Base-by-base conservation (phyloP, 2,888 invertebrate species). In the Gari tellinella region DNA sequence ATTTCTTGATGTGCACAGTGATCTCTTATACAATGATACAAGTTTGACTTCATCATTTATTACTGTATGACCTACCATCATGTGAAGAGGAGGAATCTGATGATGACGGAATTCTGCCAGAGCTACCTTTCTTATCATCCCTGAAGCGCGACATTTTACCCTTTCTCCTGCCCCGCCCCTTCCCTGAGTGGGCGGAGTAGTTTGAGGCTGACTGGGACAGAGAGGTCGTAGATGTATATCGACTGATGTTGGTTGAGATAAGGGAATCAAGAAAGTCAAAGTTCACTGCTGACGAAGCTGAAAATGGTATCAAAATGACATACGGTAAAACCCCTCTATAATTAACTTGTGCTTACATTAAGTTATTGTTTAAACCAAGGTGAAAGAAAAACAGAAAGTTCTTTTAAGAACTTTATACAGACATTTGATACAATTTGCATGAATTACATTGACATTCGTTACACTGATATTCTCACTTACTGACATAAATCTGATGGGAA, bases 201-300 rank as follows among this genome's bases (percentile, higher is more conserved):
- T 85, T 86, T 3, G 87, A 88, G 8, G 85, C 82, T 14, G 88
- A 86, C 60, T 85, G 86, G 40, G 85, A 86, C 41, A 86, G 66
- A 0, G 86, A 87, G 19, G 82, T 75, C 14, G 80, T 78, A 3
- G 86, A 86, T 23, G 82, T 81, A 56, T 86, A 83, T 45, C 81
- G 80, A 60, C 87, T 88, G 45, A 81, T 77, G 49, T 84, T 83
- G 37, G 80, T 83, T 7, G 85, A 82, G 37, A 84, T 79, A 55
- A 88, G 77, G 7, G 79, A 80, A 63, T 88, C 88, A 46, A 90
- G 81, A 70, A 84, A 87, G 73, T 89, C 88, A 79, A 89, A 85
- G 65, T 87, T 87, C 45, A 89, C 64, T 10, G 82, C 78, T 43
- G 85, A 70, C 21, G 73, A 77, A 15, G 82, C 81, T 79, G 81